Conservation (phyloP, 2,113 vertebrate genomes). For the Hyla sarda region DNA sequence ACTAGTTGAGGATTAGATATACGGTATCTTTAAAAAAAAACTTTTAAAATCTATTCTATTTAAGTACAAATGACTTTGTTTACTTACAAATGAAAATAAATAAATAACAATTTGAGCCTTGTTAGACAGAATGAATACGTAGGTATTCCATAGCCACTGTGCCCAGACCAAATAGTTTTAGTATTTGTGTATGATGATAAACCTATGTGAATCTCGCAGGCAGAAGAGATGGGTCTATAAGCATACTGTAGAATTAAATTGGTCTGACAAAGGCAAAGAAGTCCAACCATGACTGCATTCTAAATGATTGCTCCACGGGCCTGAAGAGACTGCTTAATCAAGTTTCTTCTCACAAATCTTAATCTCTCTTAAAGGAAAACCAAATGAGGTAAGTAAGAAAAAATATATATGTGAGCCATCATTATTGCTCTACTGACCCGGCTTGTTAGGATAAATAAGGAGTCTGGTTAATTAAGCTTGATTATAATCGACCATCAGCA, state of each 20-base stretch:
- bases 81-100: too few relatives aligned
- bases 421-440: slow-evolving; percentile 37
- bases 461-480: slow-evolving; percentile 56
- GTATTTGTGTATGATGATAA: neutral
- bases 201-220: neutral
- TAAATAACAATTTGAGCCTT: too few relatives aligned
- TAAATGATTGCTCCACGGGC: slow-evolving; percentile 12
- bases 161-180: too few relatives aligned
- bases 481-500: slow-evolving; percentile 58
- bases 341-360: slow-evolving; percentile 31
- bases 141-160: too few relatives aligned
- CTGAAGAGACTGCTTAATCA: slow-evolving; percentile 35
- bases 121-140: too few relatives aligned
- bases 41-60: too few relatives aligned
- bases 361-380: slow-evolving; percentile 31
- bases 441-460: slow-evolving; percentile 44
- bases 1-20: too few relatives aligned
- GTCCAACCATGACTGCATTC: neutral
- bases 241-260: slow-evolving; percentile 9
- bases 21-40: too few relatives aligned
- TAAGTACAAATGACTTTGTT: too few relatives aligned
- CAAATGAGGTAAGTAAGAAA: slow-evolving; percentile 32
- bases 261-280: neutral
- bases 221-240: neutral
- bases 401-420: slow-evolving; percentile 43